phyloP scores from a whole-genome alignment of 2,888 invertebrate species.

The Machimus atricapillus region DNA sequence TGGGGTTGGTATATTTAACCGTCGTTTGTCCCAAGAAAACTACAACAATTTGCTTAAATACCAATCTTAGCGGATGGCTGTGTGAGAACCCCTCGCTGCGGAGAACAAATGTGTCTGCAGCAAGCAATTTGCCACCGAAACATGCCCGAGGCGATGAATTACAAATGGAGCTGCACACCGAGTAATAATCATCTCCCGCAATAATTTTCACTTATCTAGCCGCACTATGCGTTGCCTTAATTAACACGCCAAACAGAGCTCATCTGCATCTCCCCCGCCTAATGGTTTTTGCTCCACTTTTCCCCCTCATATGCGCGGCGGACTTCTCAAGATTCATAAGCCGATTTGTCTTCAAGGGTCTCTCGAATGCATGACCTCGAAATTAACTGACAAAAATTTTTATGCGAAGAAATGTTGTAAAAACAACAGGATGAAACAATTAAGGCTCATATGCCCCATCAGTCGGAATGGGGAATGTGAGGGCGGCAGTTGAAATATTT shows the following conservation, averaged over 20 bases:
- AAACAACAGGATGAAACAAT: slow-evolving; percentile 33
- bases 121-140: not conserved
- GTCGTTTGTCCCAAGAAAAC: not conserved
- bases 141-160: not conserved
- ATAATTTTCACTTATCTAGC: slow-evolving; percentile 25
- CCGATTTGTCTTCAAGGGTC: not conserved
- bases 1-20: not conserved
- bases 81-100: not conserved
- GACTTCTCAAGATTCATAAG: not conserved
- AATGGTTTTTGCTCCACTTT: not conserved
- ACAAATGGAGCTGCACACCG: not conserved
- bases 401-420: slow-evolving; percentile 6
- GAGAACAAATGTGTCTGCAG: not conserved
- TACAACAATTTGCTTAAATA: not conserved
- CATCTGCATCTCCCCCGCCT: not conserved
- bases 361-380: not conserved
- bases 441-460: not conserved
- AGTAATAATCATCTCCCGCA: slow-evolving; percentile 21
- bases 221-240: not conserved
- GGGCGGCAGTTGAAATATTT: not conserved
- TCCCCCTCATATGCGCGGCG: not conserved
- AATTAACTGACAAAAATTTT: slow-evolving; percentile 24
- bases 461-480: not conserved
- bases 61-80: not conserved
- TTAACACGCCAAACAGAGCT: not conserved